A percentile compares a stretch with the other conserved stretches of the same genome.
These are phyloP conservation scores for Lordiphosa mommai DNA, from an alignment of 1,140 invertebrate species.

Conservation along the genomic window DNA sequence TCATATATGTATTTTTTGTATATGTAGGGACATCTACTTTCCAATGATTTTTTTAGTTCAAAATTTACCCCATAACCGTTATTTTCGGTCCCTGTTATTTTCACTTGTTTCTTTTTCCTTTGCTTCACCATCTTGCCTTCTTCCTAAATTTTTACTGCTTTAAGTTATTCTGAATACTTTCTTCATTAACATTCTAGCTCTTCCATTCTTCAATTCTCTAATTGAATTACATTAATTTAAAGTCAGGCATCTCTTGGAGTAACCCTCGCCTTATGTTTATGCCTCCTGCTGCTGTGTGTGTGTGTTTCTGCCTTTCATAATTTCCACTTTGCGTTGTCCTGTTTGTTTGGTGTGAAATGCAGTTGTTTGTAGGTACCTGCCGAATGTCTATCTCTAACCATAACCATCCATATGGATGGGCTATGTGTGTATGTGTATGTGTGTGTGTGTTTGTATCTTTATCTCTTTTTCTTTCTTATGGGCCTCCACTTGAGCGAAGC, in stretches of 20 bases:
- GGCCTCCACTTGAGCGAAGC: slow-evolving; percentile 49
- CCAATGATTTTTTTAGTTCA: too few relatives aligned
- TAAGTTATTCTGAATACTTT: too few relatives aligned
- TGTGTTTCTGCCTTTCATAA: slow-evolving; percentile 27
- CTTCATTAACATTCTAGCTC: too few relatives aligned
- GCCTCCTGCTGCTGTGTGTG: not conserved
- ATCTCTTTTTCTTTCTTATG: not conserved
- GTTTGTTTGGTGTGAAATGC: slow-evolving; percentile 67
- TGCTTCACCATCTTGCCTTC: too few relatives aligned
- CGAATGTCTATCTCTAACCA: not conserved
- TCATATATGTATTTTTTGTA: too few relatives aligned
- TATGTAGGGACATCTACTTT: too few relatives aligned
- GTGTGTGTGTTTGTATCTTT: not conserved
- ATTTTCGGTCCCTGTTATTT: too few relatives aligned
- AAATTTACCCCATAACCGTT: too few relatives aligned
- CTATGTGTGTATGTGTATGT: not conserved
- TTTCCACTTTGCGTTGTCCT: slow-evolving; percentile 51
- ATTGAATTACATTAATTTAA: too few relatives aligned
- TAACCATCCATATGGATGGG: slow-evolving; percentile 8
- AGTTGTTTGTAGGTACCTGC: slow-evolving; percentile 29
- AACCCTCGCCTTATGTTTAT: slow-evolving; percentile 1
- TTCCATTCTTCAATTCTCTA: too few relatives aligned
- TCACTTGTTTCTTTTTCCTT: too few relatives aligned
- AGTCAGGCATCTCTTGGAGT: not conserved
- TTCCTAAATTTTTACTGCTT: too few relatives aligned